A percentile compares a stretch with the other conserved stretches of the same genome.
These are phyloP conservation scores for Sussaba pulchella DNA, from an alignment of 2,888 invertebrate species.

Conservation along the genomic window DNA sequence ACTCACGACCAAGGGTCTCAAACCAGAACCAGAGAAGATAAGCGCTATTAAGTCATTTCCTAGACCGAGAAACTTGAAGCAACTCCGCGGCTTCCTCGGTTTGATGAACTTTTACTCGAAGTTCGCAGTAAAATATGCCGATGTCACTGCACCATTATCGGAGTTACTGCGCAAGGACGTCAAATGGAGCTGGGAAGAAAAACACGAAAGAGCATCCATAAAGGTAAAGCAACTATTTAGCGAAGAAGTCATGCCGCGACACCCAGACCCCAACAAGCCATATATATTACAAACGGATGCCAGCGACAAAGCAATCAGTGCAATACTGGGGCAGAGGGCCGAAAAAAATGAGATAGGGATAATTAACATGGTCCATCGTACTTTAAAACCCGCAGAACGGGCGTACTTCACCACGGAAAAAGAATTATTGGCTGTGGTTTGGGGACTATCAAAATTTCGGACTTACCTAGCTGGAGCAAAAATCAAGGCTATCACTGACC, in stretches of 20 bases:
- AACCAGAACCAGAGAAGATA: conserved; percentile 68
- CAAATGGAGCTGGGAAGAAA: not conserved
- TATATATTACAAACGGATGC: conserved; percentile 64
- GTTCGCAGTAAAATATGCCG: conserved; percentile 59
- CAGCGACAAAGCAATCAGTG: conserved; percentile 11
- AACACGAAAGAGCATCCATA: not conserved
- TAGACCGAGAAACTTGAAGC: conserved; percentile 61
- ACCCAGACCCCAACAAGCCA: conserved; percentile 17
- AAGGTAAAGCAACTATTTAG: not conserved
- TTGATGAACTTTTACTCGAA: conserved; percentile 64
- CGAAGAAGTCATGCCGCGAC: too few relatives aligned
- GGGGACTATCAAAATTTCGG: conserved; percentile 46
- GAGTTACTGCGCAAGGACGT: conserved; percentile 61
- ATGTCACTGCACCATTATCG: conserved; percentile 43
- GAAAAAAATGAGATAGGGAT: conserved; percentile 53
- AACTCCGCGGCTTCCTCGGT: conserved; percentile 67
- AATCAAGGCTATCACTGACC: conserved; percentile 64
- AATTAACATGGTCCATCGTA: conserved; percentile 18
- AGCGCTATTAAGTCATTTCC: conserved; percentile 67
- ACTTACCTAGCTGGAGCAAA: conserved; percentile 65
- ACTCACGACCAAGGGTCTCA: conserved; percentile 63
- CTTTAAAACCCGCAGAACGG: conserved; percentile 58
- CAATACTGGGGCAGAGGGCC: conserved; percentile 26
- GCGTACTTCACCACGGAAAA: conserved; percentile 71
- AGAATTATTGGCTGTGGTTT: conserved; percentile 70